Conservation (phyloP, 2,113 vertebrate genomes). For the Anolis sagrei region DNA sequence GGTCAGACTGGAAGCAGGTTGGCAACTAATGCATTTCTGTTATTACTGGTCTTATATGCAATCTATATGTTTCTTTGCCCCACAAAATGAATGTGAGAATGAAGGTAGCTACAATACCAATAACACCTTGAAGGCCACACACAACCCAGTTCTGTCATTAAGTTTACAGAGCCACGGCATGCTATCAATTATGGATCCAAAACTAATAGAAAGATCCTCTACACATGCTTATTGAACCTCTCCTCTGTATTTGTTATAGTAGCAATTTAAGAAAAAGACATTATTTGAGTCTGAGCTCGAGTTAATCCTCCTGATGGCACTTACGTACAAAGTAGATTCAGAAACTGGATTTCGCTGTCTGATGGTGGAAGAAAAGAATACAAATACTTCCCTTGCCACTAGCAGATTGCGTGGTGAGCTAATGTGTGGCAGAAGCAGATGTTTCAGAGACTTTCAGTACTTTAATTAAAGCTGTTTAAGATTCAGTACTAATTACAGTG, state of each 20-base stretch:
- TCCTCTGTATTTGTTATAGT: not conserved
- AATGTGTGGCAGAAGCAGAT: slow-evolving; percentile 19
- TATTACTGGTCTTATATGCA: no score
- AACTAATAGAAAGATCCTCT: not conserved
- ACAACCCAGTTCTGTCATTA: no score
- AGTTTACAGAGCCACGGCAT: no score
- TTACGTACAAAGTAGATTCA: not conserved
- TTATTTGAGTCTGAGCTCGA: not conserved
- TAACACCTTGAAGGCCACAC: no score
- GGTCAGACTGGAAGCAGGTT: no score
- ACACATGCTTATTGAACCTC: not conserved
- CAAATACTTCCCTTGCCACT: slow-evolving; percentile 25
- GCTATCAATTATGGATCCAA: not conserved
- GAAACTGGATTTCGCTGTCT: slow-evolving; percentile 11
- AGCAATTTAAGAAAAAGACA: not conserved
- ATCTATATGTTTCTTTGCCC: no score
- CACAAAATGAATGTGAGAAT: no score
- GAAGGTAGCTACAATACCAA: no score
- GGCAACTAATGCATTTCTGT: no score
- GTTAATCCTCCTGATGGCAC: not conserved
- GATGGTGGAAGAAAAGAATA: not conserved
- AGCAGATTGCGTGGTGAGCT: slow-evolving; percentile 1
- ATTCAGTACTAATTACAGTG: slow-evolving; percentile 29
- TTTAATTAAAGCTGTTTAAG: slow-evolving; percentile 34
- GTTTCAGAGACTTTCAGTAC: slow-evolving; percentile 14